A percentile compares a stretch with the other conserved stretches of the same genome.
Conservation (phyloP, 2,113 vertebrate species). For the Pelusios castaneus region DNA sequence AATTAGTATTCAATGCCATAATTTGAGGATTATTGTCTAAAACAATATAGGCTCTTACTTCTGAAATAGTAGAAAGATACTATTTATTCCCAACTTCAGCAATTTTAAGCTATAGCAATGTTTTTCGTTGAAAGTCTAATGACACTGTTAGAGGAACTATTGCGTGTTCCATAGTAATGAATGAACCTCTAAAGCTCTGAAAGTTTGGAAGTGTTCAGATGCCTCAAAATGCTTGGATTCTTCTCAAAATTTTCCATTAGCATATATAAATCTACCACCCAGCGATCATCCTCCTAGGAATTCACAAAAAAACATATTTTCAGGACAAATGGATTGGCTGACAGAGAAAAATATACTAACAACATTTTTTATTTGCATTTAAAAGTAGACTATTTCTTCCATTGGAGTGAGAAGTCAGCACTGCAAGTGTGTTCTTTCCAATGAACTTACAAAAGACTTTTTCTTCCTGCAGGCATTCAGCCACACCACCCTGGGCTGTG, state of each 20-base stretch:
- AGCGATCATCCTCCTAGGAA: slow-evolving; percentile 57
- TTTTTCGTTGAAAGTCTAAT: not conserved
- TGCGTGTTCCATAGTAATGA: slow-evolving; percentile 50
- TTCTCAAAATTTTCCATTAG: slow-evolving; percentile 43
- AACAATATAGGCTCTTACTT: not conserved
- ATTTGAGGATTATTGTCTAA: not conserved
- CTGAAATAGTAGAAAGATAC: not conserved
- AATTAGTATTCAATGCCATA: not conserved
- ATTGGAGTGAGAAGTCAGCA: slow-evolving; percentile 47
- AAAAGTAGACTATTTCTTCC: slow-evolving; percentile 66
- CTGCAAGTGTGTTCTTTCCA: slow-evolving; percentile 60
- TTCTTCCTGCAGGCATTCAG: slow-evolving; percentile 66
- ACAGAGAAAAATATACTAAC: slow-evolving; percentile 57
- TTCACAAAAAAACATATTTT: slow-evolving; percentile 55
- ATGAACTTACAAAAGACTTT: slow-evolving; percentile 65
- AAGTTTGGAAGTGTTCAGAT: slow-evolving; percentile 67
- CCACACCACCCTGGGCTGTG: slow-evolving; percentile 54
- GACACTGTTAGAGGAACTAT: slow-evolving; percentile 29
- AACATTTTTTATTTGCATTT: slow-evolving; percentile 63
- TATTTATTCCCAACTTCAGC: slow-evolving; percentile 1
- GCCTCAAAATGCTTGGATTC: slow-evolving; percentile 63
- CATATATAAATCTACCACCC: slow-evolving; percentile 71
- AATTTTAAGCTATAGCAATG: not conserved
- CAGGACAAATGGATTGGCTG: slow-evolving; percentile 53
- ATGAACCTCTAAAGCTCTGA: slow-evolving; percentile 58